Evolutionary conservation across 1,140 invertebrate genomes (phyloP), one percentile per base, ranked within the genome.

Genomic region (Halyomorpha halys): DNA sequence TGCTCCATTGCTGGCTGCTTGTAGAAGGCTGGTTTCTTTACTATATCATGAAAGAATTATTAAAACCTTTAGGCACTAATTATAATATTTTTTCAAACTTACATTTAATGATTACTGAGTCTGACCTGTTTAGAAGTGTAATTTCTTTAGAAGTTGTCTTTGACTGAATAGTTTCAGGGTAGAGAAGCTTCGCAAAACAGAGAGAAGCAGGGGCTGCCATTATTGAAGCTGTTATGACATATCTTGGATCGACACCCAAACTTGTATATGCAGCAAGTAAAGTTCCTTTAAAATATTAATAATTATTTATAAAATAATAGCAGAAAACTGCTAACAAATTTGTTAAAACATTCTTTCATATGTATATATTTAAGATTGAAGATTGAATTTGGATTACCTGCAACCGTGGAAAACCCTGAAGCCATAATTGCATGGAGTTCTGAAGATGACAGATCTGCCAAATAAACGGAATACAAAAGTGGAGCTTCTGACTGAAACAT

Each of bases 181-280:
- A 90, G 68, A 95, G 81, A 8, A 98, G 76, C 75, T 98, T 98
- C 1, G 91, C 83, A 65, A 84, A 88, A 69, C 87, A 90, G 5
- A 98, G 76, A 0, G 94, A 86, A 25, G 91, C 91, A 0, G 95
- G 93, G 0, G 94, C 94, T 0, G 92, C 90, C 94, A 98, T 97
- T 0, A 97, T 84, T 53, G 90, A 92, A 0, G 95, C 92, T 0
- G 91, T 91, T 56, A 98, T 83, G 19, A 91, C 74, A 75, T 91
- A 85, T 0, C 83, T 80, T 1, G 90, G 81, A 65, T 87, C 82
- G 6, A 94, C 91, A 2, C 94, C 94, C 73, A 94, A 94, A 18
- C 80, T 81, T 44, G 97, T 90, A 72, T 97, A 98, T 0, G 93
- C 90, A 0, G 91, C 94, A 69, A 98, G 77, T 0, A 95, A 89